phyloP scores from a whole-genome alignment of 2,113 vertebrate species.

The Osmerus eperlanus region DNA sequence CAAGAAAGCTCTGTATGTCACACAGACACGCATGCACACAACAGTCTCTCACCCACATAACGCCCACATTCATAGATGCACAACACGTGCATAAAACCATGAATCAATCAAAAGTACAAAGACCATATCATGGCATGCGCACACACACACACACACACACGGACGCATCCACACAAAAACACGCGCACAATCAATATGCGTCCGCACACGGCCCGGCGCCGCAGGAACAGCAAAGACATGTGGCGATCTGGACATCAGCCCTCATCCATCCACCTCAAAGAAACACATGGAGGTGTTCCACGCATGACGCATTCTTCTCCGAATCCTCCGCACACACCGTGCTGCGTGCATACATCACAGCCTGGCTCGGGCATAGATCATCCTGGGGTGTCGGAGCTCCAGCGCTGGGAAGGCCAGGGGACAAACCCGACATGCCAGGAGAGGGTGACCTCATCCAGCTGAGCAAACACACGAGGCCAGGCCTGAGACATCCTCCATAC shows the following conservation, averaged over 20 bases:
- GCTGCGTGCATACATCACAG: neutral
- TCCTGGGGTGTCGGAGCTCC: constrained; percentile 18
- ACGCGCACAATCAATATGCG: neutral
- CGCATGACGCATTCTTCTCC: constrained; percentile 31
- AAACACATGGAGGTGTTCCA: constrained; percentile 25
- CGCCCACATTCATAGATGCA: neutral
- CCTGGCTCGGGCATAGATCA: too few relatives aligned
- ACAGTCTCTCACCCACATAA: neutral
- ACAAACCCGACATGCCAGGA: constrained; percentile 29
- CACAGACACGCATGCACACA: constrained; percentile 20
- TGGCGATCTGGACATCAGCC: neutral
- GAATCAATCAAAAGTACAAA: too few relatives aligned
- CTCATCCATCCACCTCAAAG: constrained; percentile 6
- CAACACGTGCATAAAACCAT: too few relatives aligned
- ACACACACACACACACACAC: neutral
- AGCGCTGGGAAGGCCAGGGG: constrained; percentile 34
- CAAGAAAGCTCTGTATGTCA: constrained; percentile 22
- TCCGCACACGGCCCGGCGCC: neutral
- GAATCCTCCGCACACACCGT: too few relatives aligned
- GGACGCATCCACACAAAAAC: neutral
- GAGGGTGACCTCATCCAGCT: constrained; percentile 52
- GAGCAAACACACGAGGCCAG: constrained; percentile 48
- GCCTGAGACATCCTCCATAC: constrained; percentile 24
- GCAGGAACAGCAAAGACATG: neutral
- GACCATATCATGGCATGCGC: neutral